These are phyloP conservation scores for Bombylius major DNA, from an alignment of 2,888 invertebrate genomes.

Conservation along the genomic window DNA sequence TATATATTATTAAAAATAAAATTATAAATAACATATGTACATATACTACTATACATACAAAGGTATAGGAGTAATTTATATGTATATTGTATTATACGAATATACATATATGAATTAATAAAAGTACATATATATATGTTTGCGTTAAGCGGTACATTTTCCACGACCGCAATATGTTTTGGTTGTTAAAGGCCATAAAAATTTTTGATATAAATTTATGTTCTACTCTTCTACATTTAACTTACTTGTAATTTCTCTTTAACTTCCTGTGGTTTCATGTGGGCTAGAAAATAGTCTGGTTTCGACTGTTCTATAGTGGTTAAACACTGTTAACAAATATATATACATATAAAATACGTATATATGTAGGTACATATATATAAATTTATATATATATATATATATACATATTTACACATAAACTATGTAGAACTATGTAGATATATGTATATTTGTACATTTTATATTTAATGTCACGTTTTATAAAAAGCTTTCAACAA, in stretches of 20 bases:
- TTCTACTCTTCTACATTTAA: background rate
- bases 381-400: background rate
- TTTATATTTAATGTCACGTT: slow-evolving; percentile 1
- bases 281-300: background rate
- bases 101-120: too few species aligned
- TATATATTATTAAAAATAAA: too few species aligned
- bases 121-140: too few species aligned
- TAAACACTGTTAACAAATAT: too few species aligned
- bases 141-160: background rate
- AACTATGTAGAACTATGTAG: background rate
- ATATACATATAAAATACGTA: too few species aligned
- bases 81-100: too few species aligned
- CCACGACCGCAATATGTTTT: slow-evolving; percentile 5
- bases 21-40: too few species aligned
- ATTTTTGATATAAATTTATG: slow-evolving; percentile 7
- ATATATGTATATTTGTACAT: too few species aligned
- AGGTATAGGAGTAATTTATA: too few species aligned
- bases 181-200: background rate
- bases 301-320: too few species aligned
- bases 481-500: slow-evolving; percentile 3
- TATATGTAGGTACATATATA: too few species aligned
- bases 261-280: background rate
- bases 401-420: background rate
- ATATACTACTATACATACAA: too few species aligned
- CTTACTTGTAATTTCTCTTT: slow-evolving; percentile 7